Base-by-base conservation (phyloP, 2,113 vertebrate species). In the Lanius ludovicianus region DNA sequence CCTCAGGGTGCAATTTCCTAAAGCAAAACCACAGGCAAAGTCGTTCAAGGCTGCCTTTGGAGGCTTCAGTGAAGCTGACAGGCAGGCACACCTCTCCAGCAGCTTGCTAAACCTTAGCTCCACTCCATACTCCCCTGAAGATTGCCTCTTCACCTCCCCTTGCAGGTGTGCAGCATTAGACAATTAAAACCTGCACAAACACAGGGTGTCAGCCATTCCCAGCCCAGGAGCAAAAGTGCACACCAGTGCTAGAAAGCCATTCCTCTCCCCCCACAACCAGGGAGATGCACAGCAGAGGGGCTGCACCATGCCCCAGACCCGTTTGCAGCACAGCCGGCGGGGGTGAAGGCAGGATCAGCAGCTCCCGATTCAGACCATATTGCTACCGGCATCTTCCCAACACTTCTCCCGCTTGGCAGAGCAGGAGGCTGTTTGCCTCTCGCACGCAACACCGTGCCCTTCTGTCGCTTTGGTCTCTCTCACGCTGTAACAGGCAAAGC, bases 371-470 rank as follows among this genome's bases (percentile, higher is more conserved):
- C 71, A 47, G 79, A 83, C 57, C 89, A 60, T 81, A 87, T 68
- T 86, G 91, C 55, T 75, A 88, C 63, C 17, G 5, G 89, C 63
- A 73, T 25, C 76, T 64, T 52, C 21, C 7, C 1, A 3, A 68
- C n/a, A 31, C 82, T 33, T 33, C 69, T 64, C 52, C 62, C 0
- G 25, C 71, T 31, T 87, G 75, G 91, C 91, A 90, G 89, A 80
- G 91, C 63, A 16, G 67, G 67, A 84, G 75, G 62, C 79, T 76
- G 70, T 76, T 91, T 92, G 91, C 89, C 87, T 86, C 63, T 84
- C 25, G 1, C 52, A 19, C 31, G 1, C 81, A 83, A 35, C 59
- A 28, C 76, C 22, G 0, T 42, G 78, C 74, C 76, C 87, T 93
- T 56, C 83, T 60, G 71, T 46, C 11, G 0, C 91, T 56, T 10